Evolutionary conservation across 1,140 invertebrate species (phyloP), one percentile per base, ranked within the genome.

Genomic region (Drosophila insularis): DNA sequence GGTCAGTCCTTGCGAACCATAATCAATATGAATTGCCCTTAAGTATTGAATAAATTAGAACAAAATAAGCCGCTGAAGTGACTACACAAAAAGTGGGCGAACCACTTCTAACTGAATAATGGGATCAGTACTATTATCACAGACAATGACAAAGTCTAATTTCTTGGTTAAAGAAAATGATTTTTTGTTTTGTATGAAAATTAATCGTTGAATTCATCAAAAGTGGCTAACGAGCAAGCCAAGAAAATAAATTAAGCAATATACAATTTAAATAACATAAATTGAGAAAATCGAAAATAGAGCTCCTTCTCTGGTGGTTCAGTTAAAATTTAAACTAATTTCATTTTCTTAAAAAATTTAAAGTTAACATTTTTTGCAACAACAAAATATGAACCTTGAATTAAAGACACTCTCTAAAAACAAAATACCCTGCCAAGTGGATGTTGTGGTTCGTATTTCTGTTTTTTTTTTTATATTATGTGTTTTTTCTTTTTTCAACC

Each of bases 181-280:
- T 50, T 50, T 40, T 17, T 17, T 8, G 10, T 8, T 35, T 17
- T 8, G 2, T 2, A 19, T 11, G 0, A 21, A 50, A 50, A 50
- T 21, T 7, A 50, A 50, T 50, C 13, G 8, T 50, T 50, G 19
- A 21, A 50, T 50, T 50, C 4, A n/a, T 21, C 17, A 50, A 46
- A 40, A 40, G 4, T 8, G 13, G n/a, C 11, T 4, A 11, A 39
- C 8, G 6, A 8, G 13, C 2, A 50, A 50, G 1, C 43, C 10
- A 21, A 10, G 11, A 50, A 19, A 50, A 50, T 21, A 50, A 50
- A 1, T 19, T 19, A 2, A 14, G 2, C 7, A n/a, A 61, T 17
- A 37, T 76, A 67, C 56, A 67, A 35, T 58, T 69, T 64, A 58
- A 43, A 17, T 43, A 17, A 43, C 7, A 43, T n/a, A n/a, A n/a